Evolutionary conservation across 2,888 invertebrate genomes (phyloP), one percentile per base, ranked within the genome.

Genomic region (Nymphalis c-album): DNA sequence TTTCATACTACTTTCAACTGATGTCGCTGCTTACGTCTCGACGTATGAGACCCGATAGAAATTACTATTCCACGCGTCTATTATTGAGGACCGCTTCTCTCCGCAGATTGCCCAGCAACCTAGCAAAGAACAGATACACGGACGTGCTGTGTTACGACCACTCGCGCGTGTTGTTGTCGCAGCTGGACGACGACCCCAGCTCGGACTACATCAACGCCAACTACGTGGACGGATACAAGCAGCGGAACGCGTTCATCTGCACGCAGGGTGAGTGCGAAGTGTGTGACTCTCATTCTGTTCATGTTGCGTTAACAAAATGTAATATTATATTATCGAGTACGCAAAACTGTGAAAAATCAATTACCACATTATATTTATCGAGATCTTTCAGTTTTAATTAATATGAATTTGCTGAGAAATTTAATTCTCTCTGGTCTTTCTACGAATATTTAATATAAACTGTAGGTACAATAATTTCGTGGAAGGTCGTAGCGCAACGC

Each of bases 121-220:
- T 96, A 83, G 94, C 95, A 81, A 97, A 97, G 93, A 97, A 97
- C 87, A 94, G 97, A 35, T 99, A 99, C 91, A 98, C 98, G 75
- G 99, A 99, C 89, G 98, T 99, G 63, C 93, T 98, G 74, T 98
- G 98, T 90, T 98, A 96, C 91, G 99, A 99, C 90, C 98, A 98
- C 88, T 97, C 97, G 84, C 94, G 99, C 79, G 98, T 99, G 72
- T 94, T 96, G 75, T 93, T 99, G 71, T 95, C 97, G 46, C 94
- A 94, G 84, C 91, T 95, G 47, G 95, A 96, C 80, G 95, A 94
- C 75, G 96, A 96, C 81, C 94, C 95, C 74, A 93, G 94, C 79
- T 95, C 96, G 60, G 98, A 98, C 91, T 99, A 99, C 85, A 98
- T 99, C 86, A 98, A 99, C 92, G 99, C 98, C 67, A 99, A 99